Evolutionary conservation across 2,113 vertebrate genomes (phyloP).

Genomic region (Ameiurus melas): DNA sequence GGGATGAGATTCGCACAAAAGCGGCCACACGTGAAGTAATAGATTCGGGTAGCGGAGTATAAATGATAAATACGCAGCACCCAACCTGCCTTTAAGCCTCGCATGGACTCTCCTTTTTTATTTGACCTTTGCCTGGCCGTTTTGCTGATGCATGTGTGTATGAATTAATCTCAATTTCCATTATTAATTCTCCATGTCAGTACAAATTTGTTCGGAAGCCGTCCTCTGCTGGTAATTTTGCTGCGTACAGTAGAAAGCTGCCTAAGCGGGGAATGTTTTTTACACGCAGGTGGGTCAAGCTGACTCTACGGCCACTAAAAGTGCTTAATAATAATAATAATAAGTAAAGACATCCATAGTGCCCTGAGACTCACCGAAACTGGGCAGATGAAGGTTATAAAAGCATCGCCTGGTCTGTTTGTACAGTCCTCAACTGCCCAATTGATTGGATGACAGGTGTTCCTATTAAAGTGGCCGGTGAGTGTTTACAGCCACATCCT

Average conservation of each 20-base stretch:
- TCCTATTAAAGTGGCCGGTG: background rate
- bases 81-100: constrained; percentile 62
- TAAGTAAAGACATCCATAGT: background rate
- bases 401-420: background rate
- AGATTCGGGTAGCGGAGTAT: constrained; percentile 53
- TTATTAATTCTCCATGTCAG: constrained; percentile 81
- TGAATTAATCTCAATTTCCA: constrained; percentile 82
- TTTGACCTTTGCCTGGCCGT: constrained; percentile 74
- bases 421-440: background rate
- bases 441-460: background rate
- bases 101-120: constrained; percentile 50
- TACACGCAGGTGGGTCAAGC: constrained; percentile 14
- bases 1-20: constrained; percentile 62
- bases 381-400: background rate
- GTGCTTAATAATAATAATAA: constrained; percentile 3
- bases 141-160: constrained; percentile 74
- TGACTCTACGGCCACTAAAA: constrained; percentile 7
- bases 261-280: constrained; percentile 44
- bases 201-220: constrained; percentile 72
- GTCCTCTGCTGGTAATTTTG: constrained; percentile 67
- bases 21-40: constrained; percentile 58
- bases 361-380: background rate
- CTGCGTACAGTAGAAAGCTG: constrained; percentile 50
- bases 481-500: background rate
- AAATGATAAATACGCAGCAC: constrained; percentile 66